phyloP scores from a whole-genome alignment of 2,888 invertebrate genomes.

The Cheilosia grossa region DNA sequence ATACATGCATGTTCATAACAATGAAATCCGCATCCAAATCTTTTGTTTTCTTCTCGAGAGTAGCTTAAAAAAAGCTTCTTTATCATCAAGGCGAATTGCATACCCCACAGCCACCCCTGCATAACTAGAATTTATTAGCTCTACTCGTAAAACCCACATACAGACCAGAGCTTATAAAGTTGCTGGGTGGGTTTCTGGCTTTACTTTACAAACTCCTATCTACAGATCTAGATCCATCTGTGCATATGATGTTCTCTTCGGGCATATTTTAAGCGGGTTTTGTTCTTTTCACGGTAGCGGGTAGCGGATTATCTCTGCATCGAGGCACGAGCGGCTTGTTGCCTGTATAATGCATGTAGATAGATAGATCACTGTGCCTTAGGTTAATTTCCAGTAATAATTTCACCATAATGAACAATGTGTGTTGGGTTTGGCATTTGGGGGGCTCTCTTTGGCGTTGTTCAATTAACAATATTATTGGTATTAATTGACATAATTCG shows the following conservation, averaged over 20 bases:
- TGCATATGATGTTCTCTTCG: constrained; percentile 19
- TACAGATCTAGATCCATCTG: constrained; percentile 27
- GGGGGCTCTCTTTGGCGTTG: constrained; percentile 74
- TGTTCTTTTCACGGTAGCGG: constrained; percentile 61
- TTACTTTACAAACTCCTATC: background rate
- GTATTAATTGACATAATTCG: constrained; percentile 79
- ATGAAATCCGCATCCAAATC: no score
- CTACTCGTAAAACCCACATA: background rate
- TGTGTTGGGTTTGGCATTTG: constrained; percentile 22
- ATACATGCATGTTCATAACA: no score
- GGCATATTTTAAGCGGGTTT: constrained; percentile 40
- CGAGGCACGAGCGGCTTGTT: constrained; percentile 66
- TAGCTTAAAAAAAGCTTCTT: no score
- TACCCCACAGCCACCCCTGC: constrained; percentile 45
- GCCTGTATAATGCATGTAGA: constrained; percentile 1
- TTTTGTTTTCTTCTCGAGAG: no score
- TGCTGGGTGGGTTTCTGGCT: constrained; percentile 45
- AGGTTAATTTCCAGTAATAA: constrained; percentile 38
- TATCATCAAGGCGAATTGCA: constrained; percentile 23
- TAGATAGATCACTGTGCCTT: background rate
- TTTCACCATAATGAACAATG: constrained; percentile 67
- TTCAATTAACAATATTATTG: constrained; percentile 81
- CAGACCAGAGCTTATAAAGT: constrained; percentile 14
- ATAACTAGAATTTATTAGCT: constrained; percentile 22
- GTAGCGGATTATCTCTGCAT: constrained; percentile 63